These are phyloP conservation scores for Dasysyrphus albostriatus DNA, from an alignment of 2,888 invertebrate species.

Conservation along the genomic window DNA sequence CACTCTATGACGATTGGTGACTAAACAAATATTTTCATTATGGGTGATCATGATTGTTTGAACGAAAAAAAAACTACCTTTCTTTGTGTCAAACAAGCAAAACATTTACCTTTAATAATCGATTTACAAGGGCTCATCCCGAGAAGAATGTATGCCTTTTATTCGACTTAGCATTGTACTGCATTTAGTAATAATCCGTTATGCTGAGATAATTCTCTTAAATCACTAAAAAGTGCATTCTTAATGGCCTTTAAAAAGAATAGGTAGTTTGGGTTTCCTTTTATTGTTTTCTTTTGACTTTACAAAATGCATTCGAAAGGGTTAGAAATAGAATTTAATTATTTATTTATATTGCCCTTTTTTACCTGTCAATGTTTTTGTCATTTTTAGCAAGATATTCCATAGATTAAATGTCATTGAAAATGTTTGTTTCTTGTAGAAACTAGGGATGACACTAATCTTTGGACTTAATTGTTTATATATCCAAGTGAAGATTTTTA, in stretches of 20 bases:
- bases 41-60: conserved; percentile 31
- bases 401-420: no score
- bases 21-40: conserved; percentile 52
- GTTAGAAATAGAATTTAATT: no score
- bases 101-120: conserved; percentile 68
- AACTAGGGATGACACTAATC: no score
- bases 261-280: not conserved
- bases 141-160: conserved; percentile 11
- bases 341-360: no score
- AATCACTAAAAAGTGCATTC: conserved; percentile 51
- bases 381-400: no score
- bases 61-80: not conserved
- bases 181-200: conserved; percentile 35
- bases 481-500: no score
- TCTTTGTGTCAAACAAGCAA: conserved; percentile 34
- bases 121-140: conserved; percentile 55
- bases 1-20: no score
- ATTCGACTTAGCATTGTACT: conserved; percentile 20
- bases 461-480: no score
- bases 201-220: conserved; percentile 52
- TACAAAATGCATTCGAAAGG: conserved; percentile 1
- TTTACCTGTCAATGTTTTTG: no score
- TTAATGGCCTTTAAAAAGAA: not conserved
- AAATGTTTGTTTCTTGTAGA: no score
- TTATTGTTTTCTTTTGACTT: not conserved